Base-by-base conservation (phyloP, 1,140 invertebrate species). In the Drosophila kohkoa region DNA sequence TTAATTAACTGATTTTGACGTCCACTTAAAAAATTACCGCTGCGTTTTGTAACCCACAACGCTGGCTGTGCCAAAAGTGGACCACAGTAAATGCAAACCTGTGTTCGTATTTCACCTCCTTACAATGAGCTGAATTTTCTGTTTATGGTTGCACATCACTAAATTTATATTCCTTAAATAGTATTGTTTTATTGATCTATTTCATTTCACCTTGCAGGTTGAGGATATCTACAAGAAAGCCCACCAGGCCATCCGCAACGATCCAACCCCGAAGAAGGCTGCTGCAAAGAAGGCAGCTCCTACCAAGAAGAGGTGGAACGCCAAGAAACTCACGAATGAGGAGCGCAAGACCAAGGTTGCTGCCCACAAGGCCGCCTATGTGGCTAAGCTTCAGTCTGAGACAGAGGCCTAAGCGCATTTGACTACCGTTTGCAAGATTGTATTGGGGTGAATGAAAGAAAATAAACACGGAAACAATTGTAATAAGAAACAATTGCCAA, bases 221-320 rank as follows among this genome's bases (percentile, higher is more conserved):
- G 99, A 99, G 93, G 95, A 93, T 3, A 96, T 99, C 69, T 99
- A 99, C 94, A 99, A 99, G 93, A 99, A 98, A 88, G 98, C 97
- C 20, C 99, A 99, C 93, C 96, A 96, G 90, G 93, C 95, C 32
- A 99, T 99, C 93, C 95, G 99, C 77, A 95, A 95, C 54, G 95
- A 99, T 93, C 99, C 99, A 74, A 95, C 95, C 69, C 94, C 94
- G 58, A 95, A 96, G 89, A 95, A 95, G 91, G 94, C 94, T 35
- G 94, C 94, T 35, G 94, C 93, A 73, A 95, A 96, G 82, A 94
- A 94, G 80, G 71, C 80, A 25, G 73, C 81, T 28, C 93, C 93
- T 57, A 93, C 93, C 58, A 95, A 96, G 93, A 98, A 97, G 94
- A 96, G 98, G 90, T 99, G 97, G 96, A 99, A 97, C 93, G 95